phyloP scores from a whole-genome alignment of 2,888 invertebrate species.

The Mimas tiliae region DNA sequence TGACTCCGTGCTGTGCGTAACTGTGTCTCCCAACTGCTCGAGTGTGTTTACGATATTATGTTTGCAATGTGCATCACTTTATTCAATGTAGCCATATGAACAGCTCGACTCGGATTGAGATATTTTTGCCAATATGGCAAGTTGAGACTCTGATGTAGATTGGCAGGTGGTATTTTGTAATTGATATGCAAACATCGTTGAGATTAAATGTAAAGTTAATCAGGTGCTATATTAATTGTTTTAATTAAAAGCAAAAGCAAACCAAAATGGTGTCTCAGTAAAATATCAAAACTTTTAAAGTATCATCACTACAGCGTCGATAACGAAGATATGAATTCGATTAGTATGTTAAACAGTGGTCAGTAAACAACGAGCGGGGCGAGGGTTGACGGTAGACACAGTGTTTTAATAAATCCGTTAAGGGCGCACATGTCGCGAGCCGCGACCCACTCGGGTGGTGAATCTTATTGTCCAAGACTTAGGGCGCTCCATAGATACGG shows the following conservation, averaged over 20 bases:
- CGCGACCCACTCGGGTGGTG: slow-evolving; percentile 64
- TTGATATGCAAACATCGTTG: not conserved
- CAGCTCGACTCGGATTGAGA: not conserved
- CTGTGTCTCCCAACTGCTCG: slow-evolving; percentile 46
- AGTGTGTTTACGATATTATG: slow-evolving; percentile 18
- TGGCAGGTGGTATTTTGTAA: not conserved
- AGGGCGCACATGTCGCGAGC: slow-evolving; percentile 76
- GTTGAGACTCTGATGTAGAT: not conserved
- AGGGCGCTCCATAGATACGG: slow-evolving; percentile 58
- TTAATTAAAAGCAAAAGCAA: no score
- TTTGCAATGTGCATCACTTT: not conserved
- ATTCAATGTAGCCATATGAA: not conserved
- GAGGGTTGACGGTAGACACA: slow-evolving; percentile 34
- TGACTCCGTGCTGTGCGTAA: slow-evolving; percentile 55
- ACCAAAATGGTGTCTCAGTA: not conserved
- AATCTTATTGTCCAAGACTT: slow-evolving; percentile 73
- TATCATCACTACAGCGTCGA: not conserved
- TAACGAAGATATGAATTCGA: not conserved
- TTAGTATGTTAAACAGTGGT: slow-evolving; percentile 20
- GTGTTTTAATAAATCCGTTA: slow-evolving; percentile 81
- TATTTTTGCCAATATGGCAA: not conserved
- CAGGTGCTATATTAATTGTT: not conserved
- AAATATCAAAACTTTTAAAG: not conserved
- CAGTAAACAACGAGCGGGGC: not conserved
- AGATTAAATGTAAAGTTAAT: not conserved